Base-by-base conservation (phyloP, 2,113 vertebrate species). In the Coptodon rendalli region DNA sequence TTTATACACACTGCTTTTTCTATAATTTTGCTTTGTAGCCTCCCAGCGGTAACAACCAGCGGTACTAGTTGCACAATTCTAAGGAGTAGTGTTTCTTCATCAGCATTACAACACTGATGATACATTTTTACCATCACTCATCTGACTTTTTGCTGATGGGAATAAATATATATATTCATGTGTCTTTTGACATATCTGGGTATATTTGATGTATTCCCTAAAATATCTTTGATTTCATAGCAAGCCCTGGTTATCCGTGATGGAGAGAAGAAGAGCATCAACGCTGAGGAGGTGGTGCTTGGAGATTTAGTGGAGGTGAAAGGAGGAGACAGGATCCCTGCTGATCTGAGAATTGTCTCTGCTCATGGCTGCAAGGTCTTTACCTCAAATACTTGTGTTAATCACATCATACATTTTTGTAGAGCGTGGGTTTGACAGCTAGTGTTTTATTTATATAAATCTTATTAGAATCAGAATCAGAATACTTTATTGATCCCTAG, bases 291-390 rank as follows among this genome's bases (percentile, higher is more conserved):
- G 0, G 98, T 99, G 6, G 99, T 98, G 2, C 96, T 95, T 0
- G 99, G 99, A 71, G 99, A 99, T 83, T 92, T 99, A 34, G 98
- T 99, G 83, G 99, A 99, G 88, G 98, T 99, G 40, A 99, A 99
- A 86, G 99, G 98, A 24, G 99, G 99, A 68, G 99, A 99, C 94
- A 95, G 98, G 87, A 98, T 99, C 86, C 98, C 99, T 2, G 98
- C 99, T 2, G 99, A 99, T 90, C 95, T 99, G 90, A 94, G 99
- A 27, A 89, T 99, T 82, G 92, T 99, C 88, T 97, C 98, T 71
- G 97, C 98, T 7, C 96, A 98, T 0, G 98, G 98, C 89, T 99
- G 98, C 96, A 99, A 99, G 98, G 99, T 99, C 4, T 1, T 16
- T 40, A 40, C 2, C 22, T 68, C 53, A 56, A 17, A 5, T 50